Conservation (phyloP, 1,140 invertebrate genomes). For the Aphelenchoides fujianensis region DNA sequence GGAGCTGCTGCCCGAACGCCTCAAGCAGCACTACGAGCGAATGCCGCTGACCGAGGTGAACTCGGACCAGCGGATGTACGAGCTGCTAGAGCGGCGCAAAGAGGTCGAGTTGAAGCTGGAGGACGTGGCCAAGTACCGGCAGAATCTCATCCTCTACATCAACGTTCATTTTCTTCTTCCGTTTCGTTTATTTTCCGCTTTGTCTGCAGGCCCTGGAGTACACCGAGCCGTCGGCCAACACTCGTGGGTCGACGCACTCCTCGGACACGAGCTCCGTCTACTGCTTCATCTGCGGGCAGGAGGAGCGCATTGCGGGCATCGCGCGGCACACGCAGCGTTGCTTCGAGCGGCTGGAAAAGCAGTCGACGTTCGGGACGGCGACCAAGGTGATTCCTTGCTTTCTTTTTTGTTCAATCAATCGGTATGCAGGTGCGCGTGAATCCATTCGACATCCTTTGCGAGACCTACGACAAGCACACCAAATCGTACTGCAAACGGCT, state of each 20-base stretch:
- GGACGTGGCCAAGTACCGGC: constrained; percentile 27
- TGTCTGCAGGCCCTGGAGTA: too few species aligned
- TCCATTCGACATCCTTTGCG: constrained; percentile 80
- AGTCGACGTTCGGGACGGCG: constrained; percentile 89
- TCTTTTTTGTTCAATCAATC: constrained; percentile 36
- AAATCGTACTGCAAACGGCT: constrained; percentile 92
- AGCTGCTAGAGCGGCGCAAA: not conserved
- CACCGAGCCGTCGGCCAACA: too few species aligned
- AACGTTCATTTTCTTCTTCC: too few species aligned
- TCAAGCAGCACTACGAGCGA: not conserved
- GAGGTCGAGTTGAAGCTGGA: constrained; percentile 1
- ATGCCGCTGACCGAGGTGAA: constrained; percentile 1
- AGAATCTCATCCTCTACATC: not conserved
- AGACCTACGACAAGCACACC: constrained; percentile 84
- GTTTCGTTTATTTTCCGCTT: too few species aligned
- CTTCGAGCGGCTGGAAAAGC: constrained; percentile 79
- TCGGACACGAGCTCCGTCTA: too few species aligned
- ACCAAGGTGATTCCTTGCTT: constrained; percentile 68
- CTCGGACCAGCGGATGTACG: not conserved
- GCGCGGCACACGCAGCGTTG: constrained; percentile 64
- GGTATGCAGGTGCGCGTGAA: constrained; percentile 43
- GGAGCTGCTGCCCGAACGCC: not conserved
- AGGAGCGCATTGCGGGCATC: constrained; percentile 26
- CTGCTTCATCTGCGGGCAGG: constrained; percentile 47
- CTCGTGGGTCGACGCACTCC: too few species aligned